phyloP scores from a whole-genome alignment of 2,888 invertebrate species.

The Laothoe populi region DNA sequence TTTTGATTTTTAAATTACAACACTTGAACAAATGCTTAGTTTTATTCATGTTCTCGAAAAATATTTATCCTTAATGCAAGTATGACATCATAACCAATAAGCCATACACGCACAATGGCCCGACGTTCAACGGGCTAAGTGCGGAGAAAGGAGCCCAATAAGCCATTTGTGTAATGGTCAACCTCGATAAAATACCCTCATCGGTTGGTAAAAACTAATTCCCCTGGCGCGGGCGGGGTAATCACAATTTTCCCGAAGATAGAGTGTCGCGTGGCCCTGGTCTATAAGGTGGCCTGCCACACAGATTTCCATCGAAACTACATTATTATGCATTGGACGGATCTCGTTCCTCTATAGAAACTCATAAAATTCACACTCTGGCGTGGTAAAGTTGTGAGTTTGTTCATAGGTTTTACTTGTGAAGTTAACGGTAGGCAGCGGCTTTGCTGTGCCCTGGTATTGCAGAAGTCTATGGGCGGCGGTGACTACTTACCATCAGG shows the following conservation, averaged over 20 bases:
- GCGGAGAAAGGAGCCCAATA: no score
- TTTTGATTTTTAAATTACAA: not conserved
- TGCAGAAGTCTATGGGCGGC: no score
- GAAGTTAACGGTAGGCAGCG: no score
- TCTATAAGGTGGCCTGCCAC: constrained; percentile 32
- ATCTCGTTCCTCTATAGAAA: constrained; percentile 33
- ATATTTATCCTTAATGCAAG: constrained; percentile 1
- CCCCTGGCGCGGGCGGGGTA: constrained; percentile 22
- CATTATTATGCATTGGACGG: constrained; percentile 58
- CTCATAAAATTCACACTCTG: not conserved
- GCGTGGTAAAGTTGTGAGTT: not conserved
- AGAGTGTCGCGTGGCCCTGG: constrained; percentile 24
- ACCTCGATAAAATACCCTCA: constrained; percentile 2
- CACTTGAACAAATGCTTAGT: not conserved
- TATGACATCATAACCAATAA: constrained; percentile 27
- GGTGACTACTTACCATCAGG: no score
- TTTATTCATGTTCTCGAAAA: not conserved
- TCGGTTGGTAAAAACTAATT: constrained; percentile 29
- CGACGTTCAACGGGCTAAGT: no score
- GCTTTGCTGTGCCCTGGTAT: no score
- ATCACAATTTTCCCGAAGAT: constrained; percentile 31
- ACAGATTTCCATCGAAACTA: constrained; percentile 47
- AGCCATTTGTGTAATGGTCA: constrained; percentile 28
- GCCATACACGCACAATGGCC: no score
- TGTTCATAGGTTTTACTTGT: not conserved